A percentile compares a stretch with the other conserved stretches of the same genome.
phyloP scores from a whole-genome alignment of 1,140 invertebrate genomes.

The Drosophila erecta region DNA sequence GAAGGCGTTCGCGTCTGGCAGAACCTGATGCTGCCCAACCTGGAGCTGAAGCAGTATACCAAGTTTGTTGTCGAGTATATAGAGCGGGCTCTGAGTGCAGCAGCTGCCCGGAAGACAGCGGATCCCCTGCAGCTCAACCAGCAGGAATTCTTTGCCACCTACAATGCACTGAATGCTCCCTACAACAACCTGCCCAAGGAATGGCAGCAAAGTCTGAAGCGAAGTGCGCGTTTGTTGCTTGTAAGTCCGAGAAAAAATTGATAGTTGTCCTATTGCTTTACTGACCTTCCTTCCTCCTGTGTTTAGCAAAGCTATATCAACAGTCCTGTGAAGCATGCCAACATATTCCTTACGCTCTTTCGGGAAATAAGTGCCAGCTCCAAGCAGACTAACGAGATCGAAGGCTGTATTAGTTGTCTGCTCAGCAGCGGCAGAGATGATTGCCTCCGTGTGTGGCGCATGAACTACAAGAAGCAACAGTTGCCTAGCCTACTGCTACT shows the following conservation, averaged over 20 bases:
- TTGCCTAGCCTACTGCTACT: slow-evolving; percentile 65
- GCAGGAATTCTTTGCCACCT: slow-evolving; percentile 83
- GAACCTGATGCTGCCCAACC: slow-evolving; percentile 91
- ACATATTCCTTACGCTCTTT: slow-evolving; percentile 72
- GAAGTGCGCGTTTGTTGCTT: slow-evolving; percentile 71
- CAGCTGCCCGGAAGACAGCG: slow-evolving; percentile 49
- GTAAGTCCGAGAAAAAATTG: slow-evolving; percentile 28
- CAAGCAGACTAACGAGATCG: slow-evolving; percentile 57
- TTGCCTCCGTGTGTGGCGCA: slow-evolving; percentile 86
- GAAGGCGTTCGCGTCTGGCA: slow-evolving; percentile 93
- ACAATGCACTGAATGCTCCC: slow-evolving; percentile 83
- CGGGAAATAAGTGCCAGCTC: slow-evolving; percentile 45
- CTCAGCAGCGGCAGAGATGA: slow-evolving; percentile 81
- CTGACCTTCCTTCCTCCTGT: not conserved
- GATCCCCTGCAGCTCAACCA: slow-evolving; percentile 60
- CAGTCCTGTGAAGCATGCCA: slow-evolving; percentile 64
- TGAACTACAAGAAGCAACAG: slow-evolving; percentile 86
- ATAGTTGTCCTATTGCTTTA: fast-evolving
- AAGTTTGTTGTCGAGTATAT: slow-evolving; percentile 90
- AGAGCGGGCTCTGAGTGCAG: slow-evolving; percentile 86
- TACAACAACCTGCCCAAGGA: slow-evolving; percentile 73
- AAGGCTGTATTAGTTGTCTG: slow-evolving; percentile 85
- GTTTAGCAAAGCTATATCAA: slow-evolving; percentile 68
- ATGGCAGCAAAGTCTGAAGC: slow-evolving; percentile 84
- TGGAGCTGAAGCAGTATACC: slow-evolving; percentile 90